Conservation (phyloP, 2,797 vertebrate species). For the Catharus ustulatus region DNA sequence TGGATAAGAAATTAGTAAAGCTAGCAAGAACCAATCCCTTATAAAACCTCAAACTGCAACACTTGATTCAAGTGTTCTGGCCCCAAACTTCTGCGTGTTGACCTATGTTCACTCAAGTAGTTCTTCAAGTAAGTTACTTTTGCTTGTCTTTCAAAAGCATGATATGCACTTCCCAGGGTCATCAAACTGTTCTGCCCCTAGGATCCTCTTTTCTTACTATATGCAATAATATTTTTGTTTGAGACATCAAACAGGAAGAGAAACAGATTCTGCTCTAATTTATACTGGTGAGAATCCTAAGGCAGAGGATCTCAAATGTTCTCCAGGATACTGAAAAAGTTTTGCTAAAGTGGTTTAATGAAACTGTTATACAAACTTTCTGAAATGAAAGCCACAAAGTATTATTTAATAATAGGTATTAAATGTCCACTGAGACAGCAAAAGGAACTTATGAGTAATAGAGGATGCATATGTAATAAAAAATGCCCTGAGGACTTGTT, state of each 20-base stretch:
- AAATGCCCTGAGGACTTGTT: slow-evolving; percentile 85
- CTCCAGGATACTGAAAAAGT: neutral
- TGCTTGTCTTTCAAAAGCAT: neutral
- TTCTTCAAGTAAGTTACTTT: neutral
- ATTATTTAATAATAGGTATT: slow-evolving; percentile 81
- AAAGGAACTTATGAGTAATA: slow-evolving; percentile 81
- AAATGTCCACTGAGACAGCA: slow-evolving; percentile 76
- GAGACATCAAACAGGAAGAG: neutral
- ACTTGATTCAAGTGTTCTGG: neutral
- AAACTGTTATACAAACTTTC: neutral
- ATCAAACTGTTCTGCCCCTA: neutral
- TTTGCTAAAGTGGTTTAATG: neutral
- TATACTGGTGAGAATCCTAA: neutral
- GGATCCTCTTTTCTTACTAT: neutral
- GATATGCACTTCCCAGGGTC: neutral
- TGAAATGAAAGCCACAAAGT: slow-evolving; percentile 41
- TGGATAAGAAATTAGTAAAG: slow-evolving; percentile 4
- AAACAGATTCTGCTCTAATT: neutral
- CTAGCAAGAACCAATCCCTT: neutral
- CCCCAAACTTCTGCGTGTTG: neutral
- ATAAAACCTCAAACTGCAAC: neutral
- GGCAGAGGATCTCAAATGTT: neutral
- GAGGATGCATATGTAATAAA: slow-evolving; percentile 83
- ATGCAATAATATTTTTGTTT: neutral
- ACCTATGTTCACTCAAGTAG: neutral